A percentile compares a stretch with the other conserved stretches of the same genome.
Conservation (phyloP, 2,113 vertebrate genomes). For the Balaenoptera acutorostrata region DNA sequence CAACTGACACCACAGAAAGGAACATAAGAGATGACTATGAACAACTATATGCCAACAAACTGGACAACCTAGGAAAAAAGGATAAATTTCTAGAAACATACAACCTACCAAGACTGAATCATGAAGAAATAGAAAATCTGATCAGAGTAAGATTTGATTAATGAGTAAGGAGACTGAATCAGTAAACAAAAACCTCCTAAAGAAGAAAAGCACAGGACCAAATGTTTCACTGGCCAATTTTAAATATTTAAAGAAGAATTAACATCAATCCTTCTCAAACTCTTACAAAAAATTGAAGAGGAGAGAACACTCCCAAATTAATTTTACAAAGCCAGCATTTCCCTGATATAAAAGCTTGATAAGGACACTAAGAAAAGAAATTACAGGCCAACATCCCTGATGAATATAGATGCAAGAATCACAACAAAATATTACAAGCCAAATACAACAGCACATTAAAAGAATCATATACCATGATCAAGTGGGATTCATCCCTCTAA, state of each 20-base stretch:
- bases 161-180: neutral
- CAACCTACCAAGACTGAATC: neutral
- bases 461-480: neutral
- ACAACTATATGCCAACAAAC: neutral
- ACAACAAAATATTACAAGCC: neutral
- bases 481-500: neutral
- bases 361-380: neutral
- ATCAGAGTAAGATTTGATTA: neutral
- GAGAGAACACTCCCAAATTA: neutral
- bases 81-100: neutral
- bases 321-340: neutral
- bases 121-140: neutral
- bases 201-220: neutral
- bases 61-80: neutral
- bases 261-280: neutral
- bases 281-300: neutral
- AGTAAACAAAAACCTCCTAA: neutral
- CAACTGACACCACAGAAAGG: neutral
- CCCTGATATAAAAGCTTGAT: neutral
- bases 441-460: neutral
- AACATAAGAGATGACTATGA: neutral
- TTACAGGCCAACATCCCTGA: neutral
- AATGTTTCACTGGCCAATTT: neutral
- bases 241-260: neutral
- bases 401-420: neutral